Evolutionary conservation across 2,113 vertebrate species (phyloP).

Genomic region (Athene cunicularia): DNA sequence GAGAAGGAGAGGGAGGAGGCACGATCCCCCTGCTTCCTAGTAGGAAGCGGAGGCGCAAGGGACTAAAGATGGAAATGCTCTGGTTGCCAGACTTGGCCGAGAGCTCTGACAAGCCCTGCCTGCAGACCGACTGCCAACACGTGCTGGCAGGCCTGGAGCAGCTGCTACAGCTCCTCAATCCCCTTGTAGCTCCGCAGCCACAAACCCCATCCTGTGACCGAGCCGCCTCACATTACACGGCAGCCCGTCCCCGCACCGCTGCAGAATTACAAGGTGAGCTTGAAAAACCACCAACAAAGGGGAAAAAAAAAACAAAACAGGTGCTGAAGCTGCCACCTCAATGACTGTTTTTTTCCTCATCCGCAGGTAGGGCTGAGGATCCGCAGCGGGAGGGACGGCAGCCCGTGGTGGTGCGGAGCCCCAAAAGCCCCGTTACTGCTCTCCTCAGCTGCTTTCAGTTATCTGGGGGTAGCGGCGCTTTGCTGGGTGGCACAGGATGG

Average conservation of each 20-base stretch:
- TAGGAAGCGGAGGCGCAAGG: background rate
- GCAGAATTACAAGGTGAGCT: no score
- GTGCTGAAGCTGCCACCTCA: background rate
- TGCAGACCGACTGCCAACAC: background rate
- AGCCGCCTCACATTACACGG: no score
- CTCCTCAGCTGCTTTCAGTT: constrained; percentile 19
- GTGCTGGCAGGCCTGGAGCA: background rate
- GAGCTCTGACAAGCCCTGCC: background rate
- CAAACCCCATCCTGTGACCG: background rate
- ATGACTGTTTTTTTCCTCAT: background rate
- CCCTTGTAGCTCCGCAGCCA: background rate
- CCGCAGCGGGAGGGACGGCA: background rate
- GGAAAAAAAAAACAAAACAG: no score
- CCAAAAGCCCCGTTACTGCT: background rate
- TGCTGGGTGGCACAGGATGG: constrained; percentile 25
- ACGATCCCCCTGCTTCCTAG: background rate
- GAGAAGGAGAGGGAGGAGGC: background rate
- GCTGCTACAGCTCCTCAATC: background rate
- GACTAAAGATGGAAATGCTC: background rate
- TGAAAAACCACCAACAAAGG: background rate
- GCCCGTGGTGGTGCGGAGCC: background rate
- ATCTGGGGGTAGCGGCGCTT: background rate
- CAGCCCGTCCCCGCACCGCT: background rate
- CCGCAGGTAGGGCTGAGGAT: background rate
- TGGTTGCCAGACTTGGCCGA: background rate